Percentiles rank a stretch among this genome's conserved stretches.
phyloP scores from a whole-genome alignment of 2,113 vertebrate genomes.

The Ondatra zibethicus region DNA sequence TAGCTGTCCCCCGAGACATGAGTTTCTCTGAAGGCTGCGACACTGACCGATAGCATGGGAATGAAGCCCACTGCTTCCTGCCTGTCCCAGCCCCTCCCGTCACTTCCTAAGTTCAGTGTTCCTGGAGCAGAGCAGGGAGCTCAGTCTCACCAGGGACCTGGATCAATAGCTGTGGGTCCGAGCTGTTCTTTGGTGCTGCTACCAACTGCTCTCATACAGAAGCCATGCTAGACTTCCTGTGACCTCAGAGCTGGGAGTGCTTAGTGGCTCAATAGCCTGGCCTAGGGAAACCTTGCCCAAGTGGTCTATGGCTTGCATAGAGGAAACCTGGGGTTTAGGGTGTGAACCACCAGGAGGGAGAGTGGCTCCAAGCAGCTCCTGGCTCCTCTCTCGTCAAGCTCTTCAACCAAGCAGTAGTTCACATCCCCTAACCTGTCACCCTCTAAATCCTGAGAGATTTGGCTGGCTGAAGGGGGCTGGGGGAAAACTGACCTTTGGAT shows the following conservation, averaged over 20 bases:
- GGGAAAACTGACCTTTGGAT: background rate
- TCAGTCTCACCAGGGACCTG: background rate
- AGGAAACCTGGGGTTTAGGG: background rate
- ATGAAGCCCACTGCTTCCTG: background rate
- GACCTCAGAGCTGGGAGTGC: background rate
- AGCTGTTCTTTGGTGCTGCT: background rate
- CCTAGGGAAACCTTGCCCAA: background rate
- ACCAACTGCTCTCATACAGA: background rate
- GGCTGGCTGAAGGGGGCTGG: background rate
- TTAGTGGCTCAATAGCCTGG: background rate
- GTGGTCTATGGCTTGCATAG: background rate
- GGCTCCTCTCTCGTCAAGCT: background rate
- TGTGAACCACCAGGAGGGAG: background rate
- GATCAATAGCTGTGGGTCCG: no score
- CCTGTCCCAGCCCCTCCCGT: accelerated
- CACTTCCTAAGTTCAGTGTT: background rate
- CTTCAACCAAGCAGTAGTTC: background rate
- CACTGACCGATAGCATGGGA: background rate
- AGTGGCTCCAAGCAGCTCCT: background rate
- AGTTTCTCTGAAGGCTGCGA: background rate
- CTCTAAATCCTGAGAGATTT: background rate
- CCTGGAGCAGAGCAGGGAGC: background rate
- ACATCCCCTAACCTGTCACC: background rate
- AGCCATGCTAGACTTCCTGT: background rate
- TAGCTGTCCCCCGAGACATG: background rate